Conservation (phyloP, 2,888 invertebrate genomes). For the Teleiodes luculella region DNA sequence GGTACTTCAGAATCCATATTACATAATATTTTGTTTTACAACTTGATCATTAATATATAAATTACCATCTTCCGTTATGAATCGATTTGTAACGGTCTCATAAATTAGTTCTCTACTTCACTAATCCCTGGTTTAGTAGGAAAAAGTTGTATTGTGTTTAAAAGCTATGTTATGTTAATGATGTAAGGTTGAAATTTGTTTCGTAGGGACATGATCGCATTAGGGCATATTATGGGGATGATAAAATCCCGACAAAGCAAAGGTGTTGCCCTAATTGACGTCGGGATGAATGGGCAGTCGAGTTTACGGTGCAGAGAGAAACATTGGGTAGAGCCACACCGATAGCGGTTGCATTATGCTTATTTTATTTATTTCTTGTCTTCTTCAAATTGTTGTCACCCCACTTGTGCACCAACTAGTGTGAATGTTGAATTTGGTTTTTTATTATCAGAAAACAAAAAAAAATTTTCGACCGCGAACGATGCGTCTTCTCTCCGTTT, state of each 20-base stretch:
- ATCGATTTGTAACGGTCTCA: constrained; percentile 11
- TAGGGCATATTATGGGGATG: constrained; percentile 49
- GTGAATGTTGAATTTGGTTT: too few species aligned
- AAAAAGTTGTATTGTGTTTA: neutral
- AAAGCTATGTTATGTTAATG: neutral
- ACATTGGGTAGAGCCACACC: constrained; percentile 25
- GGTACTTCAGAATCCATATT: too few species aligned
- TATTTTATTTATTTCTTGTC: too few species aligned
- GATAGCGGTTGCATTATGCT: constrained; percentile 27
- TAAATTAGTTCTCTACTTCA: constrained; percentile 1
- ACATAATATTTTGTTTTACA: too few species aligned
- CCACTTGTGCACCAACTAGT: too few species aligned
- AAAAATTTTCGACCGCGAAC: too few species aligned
- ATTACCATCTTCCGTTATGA: neutral
- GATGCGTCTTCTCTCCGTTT: too few species aligned
- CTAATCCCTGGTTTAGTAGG: neutral
- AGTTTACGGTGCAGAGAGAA: constrained; percentile 30
- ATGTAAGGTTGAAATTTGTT: neutral
- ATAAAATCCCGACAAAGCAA: constrained; percentile 60
- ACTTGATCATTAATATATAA: neutral
- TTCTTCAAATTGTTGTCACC: too few species aligned
- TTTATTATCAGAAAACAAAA: too few species aligned
- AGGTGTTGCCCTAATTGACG: constrained; percentile 66
- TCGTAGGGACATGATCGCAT: constrained; percentile 24
- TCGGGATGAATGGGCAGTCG: constrained; percentile 48